phyloP scores from a whole-genome alignment of 2,888 invertebrate genomes.

The Callosobruchus maculatus region DNA sequence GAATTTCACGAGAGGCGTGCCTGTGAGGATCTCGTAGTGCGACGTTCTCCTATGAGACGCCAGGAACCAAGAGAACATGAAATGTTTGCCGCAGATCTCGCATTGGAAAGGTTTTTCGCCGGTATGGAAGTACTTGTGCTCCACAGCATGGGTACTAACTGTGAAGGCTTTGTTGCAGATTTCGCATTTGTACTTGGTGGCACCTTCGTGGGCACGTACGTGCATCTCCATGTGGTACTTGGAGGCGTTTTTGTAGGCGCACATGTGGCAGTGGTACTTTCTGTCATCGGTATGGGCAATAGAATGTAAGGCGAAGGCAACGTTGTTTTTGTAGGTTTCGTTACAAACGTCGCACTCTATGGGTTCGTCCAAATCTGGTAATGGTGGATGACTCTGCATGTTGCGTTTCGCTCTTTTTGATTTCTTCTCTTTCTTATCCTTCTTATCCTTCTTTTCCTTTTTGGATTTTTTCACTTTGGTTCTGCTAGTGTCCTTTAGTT shows the following conservation, averaged over 20 bases:
- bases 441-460: slow-evolving; percentile 9
- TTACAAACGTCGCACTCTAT: slow-evolving; percentile 56
- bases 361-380: slow-evolving; percentile 35
- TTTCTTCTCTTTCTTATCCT: slow-evolving; percentile 5
- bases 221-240: slow-evolving; percentile 47
- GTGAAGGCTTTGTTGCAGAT: slow-evolving; percentile 40
- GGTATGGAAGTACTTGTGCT: slow-evolving; percentile 41
- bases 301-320: slow-evolving; percentile 38
- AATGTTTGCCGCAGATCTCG: slow-evolving; percentile 54
- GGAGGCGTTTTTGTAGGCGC: slow-evolving; percentile 38
- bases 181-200: slow-evolving; percentile 45
- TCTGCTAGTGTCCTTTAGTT: background rate
- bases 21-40: slow-evolving; percentile 49
- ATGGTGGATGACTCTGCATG: slow-evolving; percentile 26
- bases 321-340: slow-evolving; percentile 50
- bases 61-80: slow-evolving; percentile 52
- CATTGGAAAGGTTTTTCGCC: slow-evolving; percentile 53
- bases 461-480: slow-evolving; percentile 4
- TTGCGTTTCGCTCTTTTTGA: slow-evolving; percentile 15
- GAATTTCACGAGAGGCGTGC: slow-evolving; percentile 40
- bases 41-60: slow-evolving; percentile 50
- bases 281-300: slow-evolving; percentile 36
- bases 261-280: slow-evolving; percentile 41
- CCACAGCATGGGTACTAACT: slow-evolving; percentile 38
- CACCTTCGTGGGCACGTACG: slow-evolving; percentile 47